Base-by-base conservation (phyloP, 2,888 invertebrate genomes). In the Heteromyza rotundicornis region DNA sequence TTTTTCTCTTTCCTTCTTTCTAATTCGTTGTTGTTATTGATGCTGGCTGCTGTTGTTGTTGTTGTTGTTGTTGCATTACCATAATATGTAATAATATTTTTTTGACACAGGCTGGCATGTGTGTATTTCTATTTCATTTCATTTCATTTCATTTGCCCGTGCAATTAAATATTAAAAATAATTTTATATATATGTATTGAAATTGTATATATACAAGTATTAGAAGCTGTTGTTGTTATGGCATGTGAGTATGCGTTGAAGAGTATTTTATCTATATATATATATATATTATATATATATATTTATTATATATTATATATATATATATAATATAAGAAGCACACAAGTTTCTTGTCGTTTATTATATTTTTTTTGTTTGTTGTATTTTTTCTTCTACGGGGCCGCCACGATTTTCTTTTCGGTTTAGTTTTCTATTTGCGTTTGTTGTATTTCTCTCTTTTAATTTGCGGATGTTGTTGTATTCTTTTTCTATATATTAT, bases 251-350 rank as follows among this genome's bases (percentile, higher is more conserved):
- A n/a, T n/a, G n/a, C n/a, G n/a, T 24, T 51, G 19, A 47, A 40
- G 40, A 10, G 14, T 47, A 47, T 19, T 20, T 47, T 47, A 40
- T 40, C 5, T 40, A n/a, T 40, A 40, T 40, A 40, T 40, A 40
- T 40, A n/a, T 40, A 40, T 40, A 40, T 40, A 40, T 40, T 40
- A 47, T 47, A 47, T 47, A 47, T 47, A 40, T 40, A 40, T 40
- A 40, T 40, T 10, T 40, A 40, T 27, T 40, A 40, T 40, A n/a
- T n/a, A 40, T 40, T 52, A 32, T 60, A 35, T 54, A 49, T 54
- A 60, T 64, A 61, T 53, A 67, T 64, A 64, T 63, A 63, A 62
- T 63, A 62, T 63, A 63, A 65, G 65, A 67, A 63, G 60, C 63
- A 58, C 60, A 67, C 60, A 55, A 60, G 60, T 59, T 62, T 23